These are phyloP conservation scores for Hippocampus mohnikei DNA, from an alignment of 2,113 vertebrate species.

Conservation along the genomic window DNA sequence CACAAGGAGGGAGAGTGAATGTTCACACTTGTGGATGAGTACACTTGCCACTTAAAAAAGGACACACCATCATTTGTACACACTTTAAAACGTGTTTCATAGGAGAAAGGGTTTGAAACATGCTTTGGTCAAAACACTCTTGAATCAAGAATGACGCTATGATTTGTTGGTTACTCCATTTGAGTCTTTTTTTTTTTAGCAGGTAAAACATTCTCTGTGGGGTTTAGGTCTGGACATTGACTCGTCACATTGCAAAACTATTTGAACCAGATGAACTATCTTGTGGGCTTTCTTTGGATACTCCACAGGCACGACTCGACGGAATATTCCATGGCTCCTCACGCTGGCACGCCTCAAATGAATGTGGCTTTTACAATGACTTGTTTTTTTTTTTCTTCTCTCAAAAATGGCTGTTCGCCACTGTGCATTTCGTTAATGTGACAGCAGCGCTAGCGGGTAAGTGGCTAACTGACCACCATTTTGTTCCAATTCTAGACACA, in stretches of 20 bases:
- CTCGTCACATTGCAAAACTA: not conserved
- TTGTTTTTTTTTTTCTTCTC: not conserved
- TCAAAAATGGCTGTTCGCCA: constrained; percentile 9
- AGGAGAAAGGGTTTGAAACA: not conserved
- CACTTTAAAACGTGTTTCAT: not conserved
- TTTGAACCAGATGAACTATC: not conserved
- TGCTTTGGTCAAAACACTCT: not conserved
- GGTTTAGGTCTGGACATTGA: not conserved
- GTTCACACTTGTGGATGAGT: not conserved
- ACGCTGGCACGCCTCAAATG: not conserved
- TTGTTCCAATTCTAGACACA: constrained; percentile 11
- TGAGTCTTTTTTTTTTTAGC: not conserved
- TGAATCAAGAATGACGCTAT: not conserved
- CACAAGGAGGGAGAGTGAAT: constrained; percentile 14
- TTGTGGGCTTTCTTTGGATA: not conserved
- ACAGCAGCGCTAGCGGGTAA: constrained; percentile 5
- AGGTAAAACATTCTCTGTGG: not conserved
- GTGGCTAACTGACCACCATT: constrained; percentile 15
- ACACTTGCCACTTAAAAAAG: not conserved
- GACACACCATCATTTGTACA: not conserved
- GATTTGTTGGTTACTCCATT: no score
- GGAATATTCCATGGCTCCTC: not conserved
- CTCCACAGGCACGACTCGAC: not conserved
- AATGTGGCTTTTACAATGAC: not conserved
- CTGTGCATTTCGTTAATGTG: constrained; percentile 8